Base-by-base conservation (phyloP, 1,140 invertebrate genomes). In the Panagrolaimus sp. region DNA sequence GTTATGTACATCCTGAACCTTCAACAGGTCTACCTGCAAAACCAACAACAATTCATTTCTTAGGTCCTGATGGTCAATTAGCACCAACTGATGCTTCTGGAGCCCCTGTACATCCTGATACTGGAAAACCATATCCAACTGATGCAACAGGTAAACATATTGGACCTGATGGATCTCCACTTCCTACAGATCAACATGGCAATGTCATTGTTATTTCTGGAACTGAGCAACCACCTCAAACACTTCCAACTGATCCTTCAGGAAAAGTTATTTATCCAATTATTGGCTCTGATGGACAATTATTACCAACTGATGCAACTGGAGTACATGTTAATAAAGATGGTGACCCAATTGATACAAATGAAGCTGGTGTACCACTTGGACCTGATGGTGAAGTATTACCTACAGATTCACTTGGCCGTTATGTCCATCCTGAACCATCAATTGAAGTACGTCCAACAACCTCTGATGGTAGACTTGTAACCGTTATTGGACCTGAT, bases 231-330 rank as follows among this genome's bases (percentile, higher is more conserved):
- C 47, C 47, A 52, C 24, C 65, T 0, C 26, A 69, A 10, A 70
- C 63, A 8, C 45, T 73, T 8, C 71, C 71, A 10, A 74, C 73
- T 28, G 73, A 74, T 43, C 17, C 2, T 15, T 43, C 32, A 2
- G 73, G 73, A 7, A 24, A 43, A 14, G 5, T 63, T 9, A 65
- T 76, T 26, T 63, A 71, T 24, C 62, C 69, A 2, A 65, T 73
- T 32, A 76, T 77, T 17, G 68, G 63, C 21, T 62, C 63, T 44
- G 68, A 76, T 47, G 77, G 73, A 5, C 44, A 79, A 58, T 26
- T 73, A 9, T 38, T 76, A n/a, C 77, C 73, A 14, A 76, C 76
- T 38, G 15, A 17, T 10, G 26, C 17, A 24, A 63, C 67, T n/a
- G 75, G 75, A 3, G 45, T 32, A 21, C 67, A 68, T 43, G 28